Evolutionary conservation across 2,797 vertebrate species (phyloP), one percentile per base, ranked within the genome.

Genomic region (Myiotriccus ornatus): DNA sequence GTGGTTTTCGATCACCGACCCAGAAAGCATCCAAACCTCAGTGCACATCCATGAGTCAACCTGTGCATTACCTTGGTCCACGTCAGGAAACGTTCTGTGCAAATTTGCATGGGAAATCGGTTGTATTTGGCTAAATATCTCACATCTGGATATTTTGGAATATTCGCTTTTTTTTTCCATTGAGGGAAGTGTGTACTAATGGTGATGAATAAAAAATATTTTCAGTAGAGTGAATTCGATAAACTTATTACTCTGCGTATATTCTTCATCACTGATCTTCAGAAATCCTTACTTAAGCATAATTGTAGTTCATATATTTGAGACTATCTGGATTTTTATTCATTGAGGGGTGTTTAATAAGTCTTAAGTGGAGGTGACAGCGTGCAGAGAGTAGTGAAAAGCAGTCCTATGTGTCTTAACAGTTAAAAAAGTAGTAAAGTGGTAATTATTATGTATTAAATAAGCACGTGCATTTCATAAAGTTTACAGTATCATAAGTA

Each of bases 151-250:
- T 85, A 14, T 41, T 41, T 41, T 41, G 14, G 27, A 82, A 69
- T 35, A 55, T 6, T 64, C 12, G n/a, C n/a, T n/a, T 7, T 21
- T n/a, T 77, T 80, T 34, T 55, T 23, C 52, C 10, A 1, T 1
- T 35, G 43, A 24, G 52, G 30, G 22, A 55, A 24, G 19, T 37
- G 8, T 65, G 85, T 69, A 30, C 13, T 22, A 37, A 0, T 46
- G 34, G n/a, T 80, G 43, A 37, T 46, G 50, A 63, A 65, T 8
- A 23, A 9, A 41, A 62, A 53, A 52, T 23, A 44, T 19, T 74
- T 65, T 55, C 16, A 5, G 2, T 37, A 5, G 11, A 30, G 44
- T 18, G 24, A 62, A 6, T 39, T 3, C 3, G 10, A 1, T 17
- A 4, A 12, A 25, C 25, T 49, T 70, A 18, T 34, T 81, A 35